These are phyloP conservation scores for Melieria picta DNA, from an alignment of 2,888 invertebrate genomes.

Conservation along the genomic window DNA sequence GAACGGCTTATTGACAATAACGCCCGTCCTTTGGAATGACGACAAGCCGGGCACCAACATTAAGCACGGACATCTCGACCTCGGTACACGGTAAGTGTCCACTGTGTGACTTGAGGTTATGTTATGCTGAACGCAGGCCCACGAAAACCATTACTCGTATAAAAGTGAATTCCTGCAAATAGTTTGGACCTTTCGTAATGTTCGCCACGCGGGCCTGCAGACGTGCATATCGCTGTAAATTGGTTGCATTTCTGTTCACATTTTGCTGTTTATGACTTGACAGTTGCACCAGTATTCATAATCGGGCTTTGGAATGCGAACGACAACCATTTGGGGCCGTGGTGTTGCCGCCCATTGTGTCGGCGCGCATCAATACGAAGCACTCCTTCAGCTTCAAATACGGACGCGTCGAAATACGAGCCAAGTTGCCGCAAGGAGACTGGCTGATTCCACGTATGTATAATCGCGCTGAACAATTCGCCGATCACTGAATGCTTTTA, in stretches of 20 bases:
- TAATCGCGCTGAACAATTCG: too few species aligned
- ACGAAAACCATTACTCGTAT: too few species aligned
- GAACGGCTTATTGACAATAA: slow-evolving; percentile 60
- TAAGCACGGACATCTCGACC: slow-evolving; percentile 58
- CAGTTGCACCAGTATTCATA: slow-evolving; percentile 70
- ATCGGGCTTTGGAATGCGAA: slow-evolving; percentile 61
- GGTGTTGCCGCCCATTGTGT: slow-evolving; percentile 77
- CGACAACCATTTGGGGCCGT: slow-evolving; percentile 40
- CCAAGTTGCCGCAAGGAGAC: slow-evolving; percentile 79
- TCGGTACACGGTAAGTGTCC: slow-evolving; percentile 58
- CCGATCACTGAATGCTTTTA: not conserved
- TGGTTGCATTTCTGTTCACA: not conserved
- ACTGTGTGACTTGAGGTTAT: too few species aligned
- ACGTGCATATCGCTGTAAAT: too few species aligned
- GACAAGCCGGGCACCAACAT: slow-evolving; percentile 52
- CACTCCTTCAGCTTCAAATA: slow-evolving; percentile 75
- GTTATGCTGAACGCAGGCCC: too few species aligned
- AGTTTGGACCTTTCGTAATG: too few species aligned
- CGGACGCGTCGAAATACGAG: slow-evolving; percentile 75
- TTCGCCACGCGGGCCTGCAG: not conserved
- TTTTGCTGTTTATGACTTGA: slow-evolving; percentile 8
- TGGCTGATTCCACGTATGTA: slow-evolving; percentile 80
- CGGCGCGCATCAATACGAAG: slow-evolving; percentile 73
- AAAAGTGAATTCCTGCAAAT: too few species aligned
- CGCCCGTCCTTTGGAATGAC: slow-evolving; percentile 42